A percentile compares a stretch with the other conserved stretches of the same genome.
phyloP scores from a whole-genome alignment of 1,140 invertebrate species.

The Aphelenchoides fujianensis region DNA sequence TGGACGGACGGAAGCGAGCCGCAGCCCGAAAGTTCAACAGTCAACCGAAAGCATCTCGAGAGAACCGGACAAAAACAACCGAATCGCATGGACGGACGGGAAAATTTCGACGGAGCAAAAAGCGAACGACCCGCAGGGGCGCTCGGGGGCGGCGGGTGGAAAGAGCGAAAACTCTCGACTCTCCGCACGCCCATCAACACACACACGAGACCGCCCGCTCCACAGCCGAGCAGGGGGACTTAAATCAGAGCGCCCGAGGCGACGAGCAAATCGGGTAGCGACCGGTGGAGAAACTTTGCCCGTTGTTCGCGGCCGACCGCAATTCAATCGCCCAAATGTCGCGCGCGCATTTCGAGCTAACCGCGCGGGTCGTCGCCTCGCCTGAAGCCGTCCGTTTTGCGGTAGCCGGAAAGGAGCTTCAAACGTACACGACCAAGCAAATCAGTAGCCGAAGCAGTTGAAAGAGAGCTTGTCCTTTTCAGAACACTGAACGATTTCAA shows the following conservation, averaged over 20 bases:
- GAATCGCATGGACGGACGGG: background rate
- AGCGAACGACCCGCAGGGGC: background rate
- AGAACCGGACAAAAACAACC: background rate
- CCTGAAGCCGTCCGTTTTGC: no score
- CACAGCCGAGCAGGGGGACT: background rate
- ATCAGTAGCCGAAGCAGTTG: no score
- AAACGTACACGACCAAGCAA: no score
- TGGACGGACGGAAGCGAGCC: no score
- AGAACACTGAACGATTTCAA: no score
- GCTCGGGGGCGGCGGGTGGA: background rate
- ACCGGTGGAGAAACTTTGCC: background rate
- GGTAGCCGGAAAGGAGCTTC: no score
- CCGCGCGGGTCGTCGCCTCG: no score
- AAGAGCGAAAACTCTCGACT: constrained; percentile 2
- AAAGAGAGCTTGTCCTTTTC: no score
- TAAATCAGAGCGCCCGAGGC: background rate
- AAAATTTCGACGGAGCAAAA: background rate
- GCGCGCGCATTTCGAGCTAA: background rate
- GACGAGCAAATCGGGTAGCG: no score
- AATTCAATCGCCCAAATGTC: background rate
- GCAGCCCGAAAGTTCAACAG: background rate
- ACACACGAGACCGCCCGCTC: no score
- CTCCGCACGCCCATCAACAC: no score
- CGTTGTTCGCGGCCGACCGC: background rate
- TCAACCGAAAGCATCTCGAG: background rate